phyloP scores from a whole-genome alignment of 2,888 invertebrate genomes.

The Phytoseiulus persimilis region DNA sequence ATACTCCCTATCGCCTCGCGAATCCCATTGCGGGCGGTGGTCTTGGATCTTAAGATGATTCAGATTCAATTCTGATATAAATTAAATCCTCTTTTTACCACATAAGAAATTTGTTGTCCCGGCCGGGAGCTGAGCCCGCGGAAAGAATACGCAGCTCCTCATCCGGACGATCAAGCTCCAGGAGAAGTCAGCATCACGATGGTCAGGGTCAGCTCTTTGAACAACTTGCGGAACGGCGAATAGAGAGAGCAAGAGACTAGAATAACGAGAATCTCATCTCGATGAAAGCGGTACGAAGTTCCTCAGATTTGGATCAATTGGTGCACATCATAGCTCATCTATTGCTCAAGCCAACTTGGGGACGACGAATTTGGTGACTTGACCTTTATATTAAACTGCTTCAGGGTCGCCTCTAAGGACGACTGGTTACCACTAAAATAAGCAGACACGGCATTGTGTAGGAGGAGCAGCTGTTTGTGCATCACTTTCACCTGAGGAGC shows the following conservation, averaged over 20 bases:
- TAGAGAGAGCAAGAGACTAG: neutral
- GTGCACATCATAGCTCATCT: constrained; percentile 41
- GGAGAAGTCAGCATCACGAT: too few species aligned
- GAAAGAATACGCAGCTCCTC: too few species aligned
- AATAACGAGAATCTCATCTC: neutral
- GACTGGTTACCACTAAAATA: constrained; percentile 94
- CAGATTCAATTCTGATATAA: too few species aligned
- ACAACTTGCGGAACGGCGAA: neutral
- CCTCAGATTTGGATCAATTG: too few species aligned
- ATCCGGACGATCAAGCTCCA: too few species aligned
- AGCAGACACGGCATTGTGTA: constrained; percentile 92
- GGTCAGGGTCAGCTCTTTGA: neutral
- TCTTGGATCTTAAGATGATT: too few species aligned
- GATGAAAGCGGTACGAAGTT: neutral
- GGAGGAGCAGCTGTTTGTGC: constrained; percentile 89
- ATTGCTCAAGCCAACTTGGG: constrained; percentile 69
- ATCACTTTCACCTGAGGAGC: constrained; percentile 84
- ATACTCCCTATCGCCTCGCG: too few species aligned
- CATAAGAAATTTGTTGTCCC: too few species aligned
- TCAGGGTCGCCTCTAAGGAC: constrained; percentile 81
- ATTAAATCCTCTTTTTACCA: too few species aligned
- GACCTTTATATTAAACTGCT: constrained; percentile 87
- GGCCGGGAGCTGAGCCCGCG: too few species aligned
- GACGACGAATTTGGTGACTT: constrained; percentile 67
- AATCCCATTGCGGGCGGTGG: too few species aligned